Evolutionary conservation across 2,888 invertebrate species (phyloP).

Genomic region (Epinotia ramella): DNA sequence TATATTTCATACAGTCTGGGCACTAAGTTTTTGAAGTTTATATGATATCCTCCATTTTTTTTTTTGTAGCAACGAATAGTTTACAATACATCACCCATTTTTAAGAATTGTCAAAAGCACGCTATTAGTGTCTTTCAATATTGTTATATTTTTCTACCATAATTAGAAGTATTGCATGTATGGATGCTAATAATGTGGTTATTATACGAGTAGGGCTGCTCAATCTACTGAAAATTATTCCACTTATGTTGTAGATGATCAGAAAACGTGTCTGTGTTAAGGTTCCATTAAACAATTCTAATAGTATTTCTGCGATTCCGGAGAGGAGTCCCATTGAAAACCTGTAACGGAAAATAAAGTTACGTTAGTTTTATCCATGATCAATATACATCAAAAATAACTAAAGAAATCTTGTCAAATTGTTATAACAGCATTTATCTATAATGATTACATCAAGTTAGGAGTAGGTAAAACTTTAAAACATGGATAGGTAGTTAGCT

Average conservation of each 20-base stretch:
- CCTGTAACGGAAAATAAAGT: constrained; percentile 57
- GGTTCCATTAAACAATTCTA: constrained; percentile 48
- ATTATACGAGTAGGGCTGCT: too few species aligned
- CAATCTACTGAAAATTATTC: neutral
- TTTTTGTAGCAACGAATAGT: neutral
- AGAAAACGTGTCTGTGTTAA: neutral
- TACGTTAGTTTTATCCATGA: neutral
- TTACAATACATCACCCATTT: neutral
- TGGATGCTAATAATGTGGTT: too few species aligned
- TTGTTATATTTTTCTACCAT: neutral
- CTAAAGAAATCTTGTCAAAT: neutral
- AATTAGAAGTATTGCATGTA: too few species aligned
- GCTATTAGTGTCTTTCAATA: neutral
- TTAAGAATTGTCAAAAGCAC: neutral
- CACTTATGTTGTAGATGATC: constrained; percentile 2
- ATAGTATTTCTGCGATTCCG: constrained; percentile 58
- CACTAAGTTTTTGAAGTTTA: neutral
- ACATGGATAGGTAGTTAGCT: neutral
- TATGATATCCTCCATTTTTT: neutral
- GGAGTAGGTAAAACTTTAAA: too few species aligned
- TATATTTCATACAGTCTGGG: neutral
- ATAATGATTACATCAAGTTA: neutral
- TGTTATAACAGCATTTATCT: neutral
- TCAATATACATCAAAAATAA: neutral
- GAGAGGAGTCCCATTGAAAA: constrained; percentile 62